phyloP scores from a whole-genome alignment of 2,113 vertebrate species.

The Bujurquina vittata region DNA sequence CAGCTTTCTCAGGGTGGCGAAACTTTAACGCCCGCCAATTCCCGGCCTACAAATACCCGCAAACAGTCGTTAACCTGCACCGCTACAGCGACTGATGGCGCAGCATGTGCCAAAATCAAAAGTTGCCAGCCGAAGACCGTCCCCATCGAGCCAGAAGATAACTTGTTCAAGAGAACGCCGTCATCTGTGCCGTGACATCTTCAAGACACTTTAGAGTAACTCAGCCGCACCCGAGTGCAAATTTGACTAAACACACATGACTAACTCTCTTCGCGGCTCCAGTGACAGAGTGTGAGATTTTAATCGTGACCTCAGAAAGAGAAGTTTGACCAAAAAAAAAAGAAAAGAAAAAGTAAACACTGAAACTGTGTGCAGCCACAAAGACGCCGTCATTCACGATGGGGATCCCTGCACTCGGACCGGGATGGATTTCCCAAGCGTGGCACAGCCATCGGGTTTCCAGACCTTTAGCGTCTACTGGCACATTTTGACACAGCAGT shows the following conservation, averaged over 20 bases:
- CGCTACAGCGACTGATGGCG: not conserved
- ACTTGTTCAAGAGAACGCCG: not conserved
- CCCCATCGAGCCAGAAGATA: not conserved
- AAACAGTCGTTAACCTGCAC: not conserved
- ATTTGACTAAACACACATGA: not conserved
- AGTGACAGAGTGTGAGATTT: not conserved
- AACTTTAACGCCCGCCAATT: not conserved
- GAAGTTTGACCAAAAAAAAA: not conserved
- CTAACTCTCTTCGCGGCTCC: too few relatives aligned
- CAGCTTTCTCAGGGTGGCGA: not conserved
- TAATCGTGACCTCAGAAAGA: not conserved
- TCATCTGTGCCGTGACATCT: not conserved
- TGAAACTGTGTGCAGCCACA: too few relatives aligned
- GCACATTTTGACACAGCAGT: not conserved
- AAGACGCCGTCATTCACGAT: not conserved
- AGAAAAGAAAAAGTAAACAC: too few relatives aligned
- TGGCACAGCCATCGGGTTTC: not conserved
- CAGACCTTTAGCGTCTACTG: not conserved
- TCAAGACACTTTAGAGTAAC: not conserved
- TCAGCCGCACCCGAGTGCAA: constrained; percentile 3
- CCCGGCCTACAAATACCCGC: not conserved
- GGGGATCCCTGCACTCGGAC: not conserved
- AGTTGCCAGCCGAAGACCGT: not conserved
- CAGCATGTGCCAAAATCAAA: not conserved
- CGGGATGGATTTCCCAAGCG: not conserved